Conservation (phyloP, 30 jellyfish, hydroid and myxozoan species). For the Aurelia aurita complex sp. Pacific region DNA sequence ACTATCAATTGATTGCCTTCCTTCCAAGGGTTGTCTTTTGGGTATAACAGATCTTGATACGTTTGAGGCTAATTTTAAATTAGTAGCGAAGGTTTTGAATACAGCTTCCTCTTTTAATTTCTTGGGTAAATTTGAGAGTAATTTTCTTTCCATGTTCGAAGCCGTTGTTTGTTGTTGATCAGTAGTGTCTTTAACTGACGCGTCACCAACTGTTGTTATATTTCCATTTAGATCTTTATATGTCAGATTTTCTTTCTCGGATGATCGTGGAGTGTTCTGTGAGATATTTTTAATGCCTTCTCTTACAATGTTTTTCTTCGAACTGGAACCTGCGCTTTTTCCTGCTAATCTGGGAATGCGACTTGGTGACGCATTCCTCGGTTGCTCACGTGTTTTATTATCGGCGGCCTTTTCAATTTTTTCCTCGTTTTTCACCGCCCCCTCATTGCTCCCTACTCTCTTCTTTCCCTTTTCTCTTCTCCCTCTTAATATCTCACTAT, state of each 20-base stretch:
- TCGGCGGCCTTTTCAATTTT: slow-evolving; percentile 6
- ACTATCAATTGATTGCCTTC: slow-evolving; percentile 63
- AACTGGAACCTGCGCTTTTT: slow-evolving; percentile 43
- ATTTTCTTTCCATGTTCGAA: slow-evolving; percentile 54
- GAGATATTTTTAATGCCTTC: not conserved
- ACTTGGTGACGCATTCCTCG: slow-evolving; percentile 34
- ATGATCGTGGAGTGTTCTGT: not conserved
- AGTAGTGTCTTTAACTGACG: slow-evolving; percentile 23
- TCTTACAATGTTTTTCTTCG: slow-evolving; percentile 3
- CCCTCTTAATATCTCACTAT: not conserved
- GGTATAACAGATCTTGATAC: slow-evolving; percentile 23
- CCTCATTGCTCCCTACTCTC: not conserved
- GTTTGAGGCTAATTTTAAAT: slow-evolving; percentile 39
- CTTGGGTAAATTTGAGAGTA: slow-evolving; percentile 45
- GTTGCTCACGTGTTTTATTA: not conserved
- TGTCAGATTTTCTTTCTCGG: not conserved
- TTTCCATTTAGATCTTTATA: not conserved
- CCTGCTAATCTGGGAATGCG: slow-evolving; percentile 31
- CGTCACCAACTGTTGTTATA: slow-evolving; percentile 10
- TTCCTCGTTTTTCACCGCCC: slow-evolving; percentile 2
- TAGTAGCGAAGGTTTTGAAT: slow-evolving; percentile 50
- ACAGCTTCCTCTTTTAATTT: slow-evolving; percentile 63
- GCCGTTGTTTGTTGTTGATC: slow-evolving; percentile 20
- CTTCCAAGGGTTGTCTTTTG: slow-evolving; percentile 30
- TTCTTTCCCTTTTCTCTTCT: not conserved